Percentiles rank a stretch among this genome's conserved stretches.
phyloP scores from a whole-genome alignment of 2,888 invertebrate genomes.

The Ennomos fuscantarius region DNA sequence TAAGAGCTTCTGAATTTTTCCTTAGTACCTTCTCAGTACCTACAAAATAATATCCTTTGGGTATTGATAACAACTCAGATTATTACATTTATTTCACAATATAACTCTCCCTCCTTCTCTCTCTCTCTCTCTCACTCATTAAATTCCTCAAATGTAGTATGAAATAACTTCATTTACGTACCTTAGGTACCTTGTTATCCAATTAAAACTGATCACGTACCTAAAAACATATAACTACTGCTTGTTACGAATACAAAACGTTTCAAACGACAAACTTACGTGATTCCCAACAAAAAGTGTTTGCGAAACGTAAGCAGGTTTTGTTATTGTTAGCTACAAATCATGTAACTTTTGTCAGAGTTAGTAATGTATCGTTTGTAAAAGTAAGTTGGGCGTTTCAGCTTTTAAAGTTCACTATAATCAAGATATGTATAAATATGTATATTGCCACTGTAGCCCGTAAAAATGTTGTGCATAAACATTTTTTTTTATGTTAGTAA shows the following conservation, averaged over 20 bases:
- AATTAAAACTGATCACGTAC: conserved; percentile 50
- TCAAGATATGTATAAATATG: too few species aligned
- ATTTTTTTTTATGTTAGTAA: too few species aligned
- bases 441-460: too few species aligned
- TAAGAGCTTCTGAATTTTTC: too few species aligned
- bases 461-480: too few species aligned
- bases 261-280: conserved; percentile 51
- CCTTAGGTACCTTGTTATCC: conserved; percentile 30
- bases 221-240: conserved; percentile 41
- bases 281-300: conserved; percentile 51
- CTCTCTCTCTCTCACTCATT: too few species aligned
- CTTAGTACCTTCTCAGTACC: too few species aligned
- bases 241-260: conserved; percentile 52
- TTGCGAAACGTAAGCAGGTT: conserved; percentile 24
- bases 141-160: neutral
- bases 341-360: conserved; percentile 21
- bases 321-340: conserved; percentile 20
- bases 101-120: too few species aligned
- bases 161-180: conserved; percentile 10
- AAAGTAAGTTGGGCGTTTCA: neutral
- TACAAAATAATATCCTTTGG: too few species aligned
- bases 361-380: conserved; percentile 3
- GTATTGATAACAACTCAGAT: too few species aligned
- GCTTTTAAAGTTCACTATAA: too few species aligned
- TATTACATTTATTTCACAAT: too few species aligned